phyloP scores from a whole-genome alignment of 2,888 invertebrate genomes.

The Drosophila greeni region DNA sequence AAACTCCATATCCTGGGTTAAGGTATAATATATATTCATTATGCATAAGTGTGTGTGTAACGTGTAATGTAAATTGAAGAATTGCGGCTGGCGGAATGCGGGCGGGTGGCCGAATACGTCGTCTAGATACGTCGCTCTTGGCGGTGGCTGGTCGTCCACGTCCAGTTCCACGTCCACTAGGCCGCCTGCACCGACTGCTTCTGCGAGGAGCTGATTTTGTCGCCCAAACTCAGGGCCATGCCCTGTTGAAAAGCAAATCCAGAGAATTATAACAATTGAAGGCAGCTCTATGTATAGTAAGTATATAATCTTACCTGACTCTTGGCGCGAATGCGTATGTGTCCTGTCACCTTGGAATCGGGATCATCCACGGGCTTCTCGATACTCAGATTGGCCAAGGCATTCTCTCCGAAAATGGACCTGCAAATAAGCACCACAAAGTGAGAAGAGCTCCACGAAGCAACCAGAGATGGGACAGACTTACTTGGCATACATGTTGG shows the following conservation, averaged over 20 bases:
- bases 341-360: slow-evolving; percentile 94
- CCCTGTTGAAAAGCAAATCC: slow-evolving; percentile 82
- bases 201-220: slow-evolving; percentile 97
- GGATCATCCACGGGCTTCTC: slow-evolving; percentile 94
- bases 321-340: slow-evolving; percentile 98
- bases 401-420: slow-evolving; percentile 98
- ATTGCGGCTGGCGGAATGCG: slow-evolving; percentile 40
- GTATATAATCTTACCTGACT: slow-evolving; percentile 86
- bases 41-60: slow-evolving; percentile 33
- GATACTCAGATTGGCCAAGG: slow-evolving; percentile 98
- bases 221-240: slow-evolving; percentile 98
- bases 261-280: slow-evolving; percentile 23
- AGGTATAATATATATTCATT: slow-evolving; percentile 40
- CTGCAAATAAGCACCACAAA: slow-evolving; percentile 74
- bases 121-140: slow-evolving; percentile 33
- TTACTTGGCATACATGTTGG: slow-evolving; percentile 95
- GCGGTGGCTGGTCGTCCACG: slow-evolving; percentile 27
- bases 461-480: slow-evolving; percentile 20
- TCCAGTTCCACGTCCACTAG: slow-evolving; percentile 53
- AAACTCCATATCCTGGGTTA: slow-evolving; percentile 16
- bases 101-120: slow-evolving; percentile 27
- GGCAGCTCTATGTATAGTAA: background rate
- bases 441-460: background rate
- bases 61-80: slow-evolving; percentile 41
- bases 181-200: slow-evolving; percentile 81